Conservation (phyloP, 2,113 vertebrate genomes). For the Cebus imitator region DNA sequence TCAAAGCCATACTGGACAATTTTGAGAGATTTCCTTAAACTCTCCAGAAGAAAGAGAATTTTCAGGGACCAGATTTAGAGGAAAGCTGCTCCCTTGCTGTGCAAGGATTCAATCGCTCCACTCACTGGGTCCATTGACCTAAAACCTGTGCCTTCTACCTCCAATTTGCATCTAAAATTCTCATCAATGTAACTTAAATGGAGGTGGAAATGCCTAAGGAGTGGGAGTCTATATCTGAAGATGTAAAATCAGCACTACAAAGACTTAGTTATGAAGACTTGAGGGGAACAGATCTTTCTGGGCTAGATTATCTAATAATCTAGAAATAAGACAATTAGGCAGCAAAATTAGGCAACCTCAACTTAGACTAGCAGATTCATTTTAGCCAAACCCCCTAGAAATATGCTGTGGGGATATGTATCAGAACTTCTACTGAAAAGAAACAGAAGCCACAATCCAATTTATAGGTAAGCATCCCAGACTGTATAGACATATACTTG, state of each 20-base stretch:
- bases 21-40: slow-evolving; percentile 25
- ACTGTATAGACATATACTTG: not conserved
- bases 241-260: not conserved
- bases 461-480: not conserved
- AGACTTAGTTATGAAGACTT: not conserved
- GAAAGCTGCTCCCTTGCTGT: not conserved
- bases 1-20: not conserved
- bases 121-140: not conserved
- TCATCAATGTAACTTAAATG: not conserved
- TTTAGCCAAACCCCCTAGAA: not conserved
- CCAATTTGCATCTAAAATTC: slow-evolving; percentile 1
- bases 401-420: not conserved
- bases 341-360: not conserved
- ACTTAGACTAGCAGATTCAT: not conserved
- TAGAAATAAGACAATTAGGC: not conserved
- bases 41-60: not conserved
- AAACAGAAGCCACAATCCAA: not conserved
- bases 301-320: not conserved
- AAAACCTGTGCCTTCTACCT: not conserved
- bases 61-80: not conserved
- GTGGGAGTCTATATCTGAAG: not conserved
- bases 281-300: not conserved
- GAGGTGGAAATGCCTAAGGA: not conserved
- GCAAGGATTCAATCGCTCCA: not conserved
- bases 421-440: not conserved